These are phyloP conservation scores for Hydropsyche tenuis DNA, from an alignment of 1,140 invertebrate species.

Conservation along the genomic window DNA sequence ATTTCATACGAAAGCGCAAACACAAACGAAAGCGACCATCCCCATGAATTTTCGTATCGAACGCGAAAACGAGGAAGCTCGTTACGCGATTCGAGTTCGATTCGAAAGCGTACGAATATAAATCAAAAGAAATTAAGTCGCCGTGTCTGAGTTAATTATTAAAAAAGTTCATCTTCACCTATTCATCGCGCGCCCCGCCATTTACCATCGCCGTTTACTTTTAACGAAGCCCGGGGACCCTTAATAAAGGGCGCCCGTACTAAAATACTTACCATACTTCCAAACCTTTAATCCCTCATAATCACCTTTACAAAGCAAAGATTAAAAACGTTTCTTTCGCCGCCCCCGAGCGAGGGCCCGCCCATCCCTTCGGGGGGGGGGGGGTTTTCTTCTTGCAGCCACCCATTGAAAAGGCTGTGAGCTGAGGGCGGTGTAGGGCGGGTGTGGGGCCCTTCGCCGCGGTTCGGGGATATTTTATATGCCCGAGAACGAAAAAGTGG, in stretches of 20 bases:
- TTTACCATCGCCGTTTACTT: not conserved
- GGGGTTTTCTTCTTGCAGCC: too few species aligned
- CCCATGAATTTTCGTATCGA: too few species aligned
- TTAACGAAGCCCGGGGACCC: not conserved
- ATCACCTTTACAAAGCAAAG: slow-evolving; percentile 67
- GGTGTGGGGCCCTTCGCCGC: not conserved
- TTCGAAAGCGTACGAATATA: slow-evolving; percentile 36
- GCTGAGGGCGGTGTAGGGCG: not conserved
- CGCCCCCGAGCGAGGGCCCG: slow-evolving; percentile 39
- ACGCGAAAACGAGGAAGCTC: too few species aligned
- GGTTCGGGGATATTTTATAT: slow-evolving; percentile 49
- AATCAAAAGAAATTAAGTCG: slow-evolving; percentile 50
- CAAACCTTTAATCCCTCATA: slow-evolving; percentile 64
- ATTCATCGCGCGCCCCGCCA: slow-evolving; percentile 33
- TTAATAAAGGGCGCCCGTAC: slow-evolving; percentile 43
- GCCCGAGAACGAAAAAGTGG: slow-evolving; percentile 49
- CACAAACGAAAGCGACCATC: too few species aligned
- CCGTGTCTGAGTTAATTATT: slow-evolving; percentile 50
- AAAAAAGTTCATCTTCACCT: slow-evolving; percentile 50
- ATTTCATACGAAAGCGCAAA: too few species aligned
- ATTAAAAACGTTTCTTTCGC: slow-evolving; percentile 64
- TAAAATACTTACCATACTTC: slow-evolving; percentile 50
- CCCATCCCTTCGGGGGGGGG: slow-evolving; percentile 15
- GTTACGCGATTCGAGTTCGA: not conserved
- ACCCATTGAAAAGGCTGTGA: not conserved